Evolutionary conservation across 2,888 invertebrate species (phyloP).

Genomic region (Emmelina monodactyla): DNA sequence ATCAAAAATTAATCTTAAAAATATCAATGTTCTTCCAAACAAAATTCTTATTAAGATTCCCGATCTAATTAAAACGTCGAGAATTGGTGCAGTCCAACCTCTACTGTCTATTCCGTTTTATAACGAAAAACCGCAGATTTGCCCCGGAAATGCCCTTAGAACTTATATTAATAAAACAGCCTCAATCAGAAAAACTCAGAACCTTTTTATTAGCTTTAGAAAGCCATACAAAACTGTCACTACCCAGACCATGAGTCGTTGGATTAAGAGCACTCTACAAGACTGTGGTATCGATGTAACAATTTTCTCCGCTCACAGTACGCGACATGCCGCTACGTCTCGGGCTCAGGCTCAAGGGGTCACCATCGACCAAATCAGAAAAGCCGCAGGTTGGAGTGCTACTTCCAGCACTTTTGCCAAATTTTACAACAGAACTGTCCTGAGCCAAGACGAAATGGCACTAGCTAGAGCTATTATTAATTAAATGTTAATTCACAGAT

Average conservation of each 20-base stretch:
- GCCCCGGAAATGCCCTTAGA: not conserved
- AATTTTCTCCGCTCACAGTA: too few relatives aligned
- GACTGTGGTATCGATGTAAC: conserved; percentile 13
- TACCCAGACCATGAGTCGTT: conserved; percentile 2
- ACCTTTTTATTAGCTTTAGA: conserved; percentile 1
- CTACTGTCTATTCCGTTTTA: not conserved
- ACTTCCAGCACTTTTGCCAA: too few relatives aligned
- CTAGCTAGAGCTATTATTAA: too few relatives aligned
- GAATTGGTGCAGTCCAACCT: not conserved
- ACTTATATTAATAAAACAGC: conserved; percentile 1
- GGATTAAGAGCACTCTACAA: conserved; percentile 1
- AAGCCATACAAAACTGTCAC: conserved; percentile 1
- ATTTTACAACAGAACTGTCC: too few relatives aligned
- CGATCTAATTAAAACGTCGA: conserved; percentile 4
- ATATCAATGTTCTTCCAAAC: conserved; percentile 5
- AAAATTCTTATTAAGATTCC: conserved; percentile 1
- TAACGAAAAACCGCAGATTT: not conserved
- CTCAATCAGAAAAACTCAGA: too few relatives aligned
- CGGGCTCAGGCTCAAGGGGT: too few relatives aligned
- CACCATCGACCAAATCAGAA: too few relatives aligned
- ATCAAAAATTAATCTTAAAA: conserved; percentile 14
- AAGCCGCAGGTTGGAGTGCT: too few relatives aligned
- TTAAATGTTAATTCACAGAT: too few relatives aligned
- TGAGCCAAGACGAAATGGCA: too few relatives aligned
- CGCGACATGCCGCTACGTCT: too few relatives aligned